Base-by-base conservation (phyloP, 2,113 vertebrate genomes). In the Hipposideros armiger region DNA sequence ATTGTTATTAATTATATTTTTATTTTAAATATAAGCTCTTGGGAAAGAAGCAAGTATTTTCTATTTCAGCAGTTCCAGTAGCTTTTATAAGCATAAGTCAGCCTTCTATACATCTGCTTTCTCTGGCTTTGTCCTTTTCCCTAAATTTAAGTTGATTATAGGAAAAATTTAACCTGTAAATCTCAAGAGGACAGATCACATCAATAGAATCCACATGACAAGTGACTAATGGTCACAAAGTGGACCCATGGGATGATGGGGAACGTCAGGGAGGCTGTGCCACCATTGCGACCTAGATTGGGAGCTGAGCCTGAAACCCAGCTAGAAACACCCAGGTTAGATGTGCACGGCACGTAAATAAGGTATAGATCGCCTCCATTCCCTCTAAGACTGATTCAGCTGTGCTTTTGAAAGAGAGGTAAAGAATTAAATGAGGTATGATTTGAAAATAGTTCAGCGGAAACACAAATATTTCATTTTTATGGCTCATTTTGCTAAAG, bases 111-210 rank as follows among this genome's bases (percentile, higher is more conserved):
- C 2, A 66, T 70, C 42, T 84, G 8, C 42, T 90, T 56, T 87
- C 89, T 88, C 73, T 78, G 56, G 14, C 47, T 87, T 92, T 92
- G 64, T 96, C 74, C 30, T 97, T 96, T 94, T 28, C 81, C 19
- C 73, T 86, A 95, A 89, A 95, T 94, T 96, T 96, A 92, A 93
- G 72, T 93, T 74, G 62, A 80, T 95, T 83, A 50, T 90, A 90
- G 69, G 73, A 95, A 96, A 94, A 96, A 54, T 93, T 54, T 92
- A 94, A 91, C 89, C 81, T 88, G 47, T 78, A 74, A 93, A 88
- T 54, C 84, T 74, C 67, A 85, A 86, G 69, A 93, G 82, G 73
- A 91, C 67, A 95, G 73, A 86, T 66, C 77, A 72, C 52, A 66
- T 95, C 89, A 88, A 87, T 85, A 89, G 28, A 93, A 7, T 28